Base-by-base conservation (phyloP, 2,888 invertebrate genomes). In the Apodemia zela region DNA sequence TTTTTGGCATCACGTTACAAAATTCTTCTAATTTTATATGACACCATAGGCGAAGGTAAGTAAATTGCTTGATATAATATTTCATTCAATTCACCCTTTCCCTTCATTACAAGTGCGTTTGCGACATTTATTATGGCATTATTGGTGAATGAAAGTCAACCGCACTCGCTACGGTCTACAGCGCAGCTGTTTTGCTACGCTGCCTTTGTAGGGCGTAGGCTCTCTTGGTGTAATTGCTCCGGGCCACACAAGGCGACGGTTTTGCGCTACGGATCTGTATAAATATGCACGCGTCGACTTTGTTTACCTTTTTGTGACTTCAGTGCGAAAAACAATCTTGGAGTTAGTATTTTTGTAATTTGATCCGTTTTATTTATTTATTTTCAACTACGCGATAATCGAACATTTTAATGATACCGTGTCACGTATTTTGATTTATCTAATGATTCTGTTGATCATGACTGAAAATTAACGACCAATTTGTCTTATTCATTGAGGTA, bases 151-250 rank as follows among this genome's bases (percentile, higher is more conserved):
- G 65, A 65, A 63, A 61, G 59, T 60, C 60, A 61, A 65, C 63
- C 65, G 61, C 65, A 63, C 63, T 63, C 47, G 60, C 49, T 63
- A 63, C 51, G 60, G 49, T 57, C 35, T 54, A 64, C 61, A 54
- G 62, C 60, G 49, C 66, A 63, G 63, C 63, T 68, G 65, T 66
- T 69, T 64, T 65, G 66, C 65, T 66, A 63, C 67, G 67, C 45
- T 62, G 63, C 51, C 60, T 63, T 61, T 59, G 65, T 62, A 58
- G 57, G 54, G 17, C 29, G 62, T 25, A 61, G 29, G 42, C 21
- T 42, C 38, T 21, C 62, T 17, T 57, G 21, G 62, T 38, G 45
- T 45, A 57, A 45, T 62, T 29, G 57, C 42, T 57, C 25, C 29
- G 29, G 29, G 57, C n/a, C 42, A 58, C 57, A 33, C 57, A 57